A percentile compares a stretch with the other conserved stretches of the same genome.
These are phyloP conservation scores for Rhyacophila brunnea DNA, from an alignment of 1,140 invertebrate species.

Conservation along the genomic window DNA sequence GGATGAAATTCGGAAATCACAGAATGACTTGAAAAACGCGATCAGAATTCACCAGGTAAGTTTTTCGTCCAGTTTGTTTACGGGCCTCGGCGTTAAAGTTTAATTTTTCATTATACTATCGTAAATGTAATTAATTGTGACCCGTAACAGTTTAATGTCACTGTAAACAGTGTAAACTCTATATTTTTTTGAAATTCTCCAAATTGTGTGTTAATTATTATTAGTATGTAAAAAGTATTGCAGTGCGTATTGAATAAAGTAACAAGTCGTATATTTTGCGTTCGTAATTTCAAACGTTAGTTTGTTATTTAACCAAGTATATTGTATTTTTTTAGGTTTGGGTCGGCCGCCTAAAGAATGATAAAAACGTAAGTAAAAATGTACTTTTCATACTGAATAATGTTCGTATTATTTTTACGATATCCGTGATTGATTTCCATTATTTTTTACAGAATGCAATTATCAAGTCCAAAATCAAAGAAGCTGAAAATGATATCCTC, in stretches of 20 bases:
- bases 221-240: no score
- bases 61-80: constrained; percentile 30
- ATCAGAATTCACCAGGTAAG: constrained; percentile 68
- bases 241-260: no score
- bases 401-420: constrained; percentile 2
- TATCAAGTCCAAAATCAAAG: constrained; percentile 52
- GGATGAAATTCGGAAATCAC: constrained; percentile 61
- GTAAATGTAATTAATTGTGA: no score
- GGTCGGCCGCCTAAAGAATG: constrained; percentile 57
- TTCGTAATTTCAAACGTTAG: no score
- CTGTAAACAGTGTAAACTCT: no score
- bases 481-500: constrained; percentile 56
- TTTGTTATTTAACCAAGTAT: no score
- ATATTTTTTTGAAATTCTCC: no score
- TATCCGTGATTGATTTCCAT: background rate
- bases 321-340: constrained; percentile 56
- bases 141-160: no score
- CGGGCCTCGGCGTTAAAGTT: constrained; percentile 6
- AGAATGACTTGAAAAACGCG: constrained; percentile 64
- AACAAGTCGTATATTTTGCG: no score
- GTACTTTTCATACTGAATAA: constrained; percentile 1
- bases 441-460: constrained; percentile 47
- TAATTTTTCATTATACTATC: background rate
- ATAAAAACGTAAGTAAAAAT: constrained; percentile 57
- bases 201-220: no score